Percentiles rank a stretch among this genome's conserved stretches.
phyloP scores from a whole-genome alignment of 1,140 invertebrate species.

The Drosophila asahinai region DNA sequence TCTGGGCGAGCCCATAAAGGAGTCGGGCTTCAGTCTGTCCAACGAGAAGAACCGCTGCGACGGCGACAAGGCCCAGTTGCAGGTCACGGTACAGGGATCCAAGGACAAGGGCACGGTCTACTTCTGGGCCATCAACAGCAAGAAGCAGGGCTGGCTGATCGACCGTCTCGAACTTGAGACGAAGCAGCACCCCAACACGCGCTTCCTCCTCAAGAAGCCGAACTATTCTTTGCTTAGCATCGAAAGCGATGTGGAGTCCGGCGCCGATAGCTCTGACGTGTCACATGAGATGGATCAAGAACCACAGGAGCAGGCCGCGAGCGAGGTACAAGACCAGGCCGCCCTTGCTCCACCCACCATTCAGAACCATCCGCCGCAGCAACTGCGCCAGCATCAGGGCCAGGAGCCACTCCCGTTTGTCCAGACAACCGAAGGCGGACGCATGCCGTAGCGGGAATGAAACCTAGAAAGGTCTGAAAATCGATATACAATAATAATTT shows the following conservation, averaged over 20 bases:
- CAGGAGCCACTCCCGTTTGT: constrained; percentile 36
- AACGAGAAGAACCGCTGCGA: constrained; percentile 86
- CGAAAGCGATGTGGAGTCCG: neutral
- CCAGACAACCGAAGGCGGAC: constrained; percentile 44
- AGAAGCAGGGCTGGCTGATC: constrained; percentile 61
- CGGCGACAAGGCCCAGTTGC: constrained; percentile 86
- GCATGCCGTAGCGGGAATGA: constrained; percentile 6
- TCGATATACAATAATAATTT: neutral
- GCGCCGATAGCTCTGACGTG: neutral
- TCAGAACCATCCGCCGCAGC: constrained; percentile 16
- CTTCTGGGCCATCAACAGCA: constrained; percentile 61
- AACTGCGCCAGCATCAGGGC: constrained; percentile 13
- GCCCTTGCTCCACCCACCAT: neutral
- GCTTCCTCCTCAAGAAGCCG: constrained; percentile 64
- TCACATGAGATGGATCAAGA: neutral
- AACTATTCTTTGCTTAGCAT: constrained; percentile 2
- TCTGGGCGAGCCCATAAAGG: constrained; percentile 88
- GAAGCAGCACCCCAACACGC: constrained; percentile 58
- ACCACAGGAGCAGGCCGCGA: neutral
- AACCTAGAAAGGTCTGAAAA: neutral
- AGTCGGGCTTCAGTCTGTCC: constrained; percentile 86
- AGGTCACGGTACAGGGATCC: constrained; percentile 80
- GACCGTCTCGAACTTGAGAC: constrained; percentile 68
- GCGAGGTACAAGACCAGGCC: neutral
- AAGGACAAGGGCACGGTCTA: constrained; percentile 85